Base-by-base conservation (phyloP, 2,797 vertebrate genomes). In the Diglossa cyanea region DNA sequence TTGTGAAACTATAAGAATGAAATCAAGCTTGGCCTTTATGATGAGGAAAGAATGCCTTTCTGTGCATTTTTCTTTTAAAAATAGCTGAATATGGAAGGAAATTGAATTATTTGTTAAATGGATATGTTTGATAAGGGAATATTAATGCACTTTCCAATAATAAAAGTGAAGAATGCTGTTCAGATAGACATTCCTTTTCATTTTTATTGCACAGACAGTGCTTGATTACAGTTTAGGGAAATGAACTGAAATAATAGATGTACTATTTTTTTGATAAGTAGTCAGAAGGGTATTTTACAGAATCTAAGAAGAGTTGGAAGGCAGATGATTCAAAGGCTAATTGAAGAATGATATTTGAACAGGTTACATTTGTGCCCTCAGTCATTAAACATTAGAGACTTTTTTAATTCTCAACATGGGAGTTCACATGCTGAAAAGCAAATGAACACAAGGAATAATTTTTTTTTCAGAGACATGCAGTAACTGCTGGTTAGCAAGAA, bases 181-280 rank as follows among this genome's bases (percentile, higher is more conserved):
- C 87, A 94, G 65, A n/a, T 54, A 91, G 87, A 75, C 37, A 78
- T 75, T 90, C 87, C 47, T 83, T 91, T 93, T 87, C 70, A 58
- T 75, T 94, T 92, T 86, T 92, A 86, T 63, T 86, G 85, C 76
- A 83, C 24, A 86, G 91, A 93, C 62, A 83, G 66, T 66, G 58
- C 87, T 90, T 86, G 87, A 93, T 93, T 95, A 92, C 48, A 81
- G 68, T 93, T 93, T 91, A 91, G 91, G 94, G 89, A 96, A 94
- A 95, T 81, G 87, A 95, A 94, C 50, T 55, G 79, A 90, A 94
- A 96, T 91, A 93, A 93, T 62, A 91, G 73, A 78, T 66, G 91
- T 58, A 90, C 54, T 89, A n/a, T 77, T 92, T 92, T 94, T 93
- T 89, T 77, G 39, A 88, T 83, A 71, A 61, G 42, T 85, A 94